Evolutionary conservation across 2,888 invertebrate genomes (phyloP), one percentile per base, ranked within the genome.

Genomic region (Cyaniris semiargus): DNA sequence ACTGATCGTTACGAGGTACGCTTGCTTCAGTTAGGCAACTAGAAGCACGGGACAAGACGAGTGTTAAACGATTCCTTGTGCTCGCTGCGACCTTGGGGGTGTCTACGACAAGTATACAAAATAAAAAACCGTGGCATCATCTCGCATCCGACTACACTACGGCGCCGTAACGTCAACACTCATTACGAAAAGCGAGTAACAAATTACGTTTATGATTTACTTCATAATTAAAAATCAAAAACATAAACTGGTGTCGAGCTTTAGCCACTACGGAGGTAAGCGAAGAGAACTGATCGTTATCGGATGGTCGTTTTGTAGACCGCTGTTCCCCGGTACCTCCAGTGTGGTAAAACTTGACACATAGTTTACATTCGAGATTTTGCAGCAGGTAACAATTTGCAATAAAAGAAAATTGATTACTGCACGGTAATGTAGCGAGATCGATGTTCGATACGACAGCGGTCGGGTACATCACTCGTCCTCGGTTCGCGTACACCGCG

Each of bases 31-130:
- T 87, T 85, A 92, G 93, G 92, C 93, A 90, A 93, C 94, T 94
- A 94, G 94, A 94, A 93, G 94, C 94, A 93, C 94, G 87, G 90
- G 89, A 88, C 88, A 86, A 84, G 74, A 83, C 84, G 86, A 84
- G 86, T 84, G 85, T 85, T 85, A 85, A 87, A 85, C 87, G 87
- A 86, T 85, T 85, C 89, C 88, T 85, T 86, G 90, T 86, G 89
- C 88, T 86, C 84, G 86, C 88, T 85, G 89, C 87, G 88, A 87
- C 87, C 87, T 85, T 76, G 85, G 83, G 70, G 71, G 56, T 78
- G 70, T 77, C 85, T 85, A 86, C 87, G 85, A 87, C 85, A 83
- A 78, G 77, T 79, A 79, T 76, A 78, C 79, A 79, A 76, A 76
- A 77, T 79, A 80, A 90, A 90, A 85, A 74, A 83, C 77, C 86